Evolutionary conservation across 2,113 vertebrate species (phyloP).

Genomic region (Theristicus caerulescens): DNA sequence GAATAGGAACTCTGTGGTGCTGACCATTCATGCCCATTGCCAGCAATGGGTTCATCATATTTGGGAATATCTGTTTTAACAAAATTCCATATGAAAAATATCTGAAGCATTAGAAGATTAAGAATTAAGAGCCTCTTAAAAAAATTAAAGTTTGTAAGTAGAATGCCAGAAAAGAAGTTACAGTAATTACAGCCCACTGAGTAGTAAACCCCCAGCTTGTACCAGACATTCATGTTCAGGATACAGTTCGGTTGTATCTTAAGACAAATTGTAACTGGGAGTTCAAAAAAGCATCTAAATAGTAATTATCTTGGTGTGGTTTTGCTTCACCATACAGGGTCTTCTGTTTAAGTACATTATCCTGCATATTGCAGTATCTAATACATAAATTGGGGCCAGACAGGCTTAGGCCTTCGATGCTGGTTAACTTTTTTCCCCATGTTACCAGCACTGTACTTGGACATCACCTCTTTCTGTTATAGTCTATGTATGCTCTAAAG

Average conservation of each 20-base stretch:
- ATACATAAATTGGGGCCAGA: background rate
- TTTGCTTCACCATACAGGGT: constrained; percentile 11
- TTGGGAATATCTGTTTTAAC: constrained; percentile 54
- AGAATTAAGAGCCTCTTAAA: constrained; percentile 26
- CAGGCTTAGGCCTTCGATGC: background rate
- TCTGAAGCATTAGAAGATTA: constrained; percentile 26
- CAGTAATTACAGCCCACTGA: constrained; percentile 27
- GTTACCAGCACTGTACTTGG: background rate
- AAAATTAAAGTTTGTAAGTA: constrained; percentile 29
- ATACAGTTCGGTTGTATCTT: background rate
- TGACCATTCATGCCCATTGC: constrained; percentile 46
- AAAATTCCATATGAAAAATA: constrained; percentile 63
- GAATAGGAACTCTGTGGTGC: constrained; percentile 12
- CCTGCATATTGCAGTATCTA: background rate
- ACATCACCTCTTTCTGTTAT: background rate
- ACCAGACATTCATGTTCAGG: constrained; percentile 1
- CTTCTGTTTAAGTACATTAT: background rate
- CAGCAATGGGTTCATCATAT: constrained; percentile 59
- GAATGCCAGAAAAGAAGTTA: constrained; percentile 41
- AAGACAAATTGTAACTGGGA: constrained; percentile 7
- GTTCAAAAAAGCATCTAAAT: background rate
- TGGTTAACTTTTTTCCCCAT: background rate
- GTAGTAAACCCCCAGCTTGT: background rate
- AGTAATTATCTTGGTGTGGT: background rate
- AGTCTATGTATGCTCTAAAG: background rate